Percentiles rank a stretch among this genome's conserved stretches.
These are phyloP conservation scores for Cybosia mesomella DNA, from an alignment of 2,888 invertebrate genomes.

Conservation along the genomic window DNA sequence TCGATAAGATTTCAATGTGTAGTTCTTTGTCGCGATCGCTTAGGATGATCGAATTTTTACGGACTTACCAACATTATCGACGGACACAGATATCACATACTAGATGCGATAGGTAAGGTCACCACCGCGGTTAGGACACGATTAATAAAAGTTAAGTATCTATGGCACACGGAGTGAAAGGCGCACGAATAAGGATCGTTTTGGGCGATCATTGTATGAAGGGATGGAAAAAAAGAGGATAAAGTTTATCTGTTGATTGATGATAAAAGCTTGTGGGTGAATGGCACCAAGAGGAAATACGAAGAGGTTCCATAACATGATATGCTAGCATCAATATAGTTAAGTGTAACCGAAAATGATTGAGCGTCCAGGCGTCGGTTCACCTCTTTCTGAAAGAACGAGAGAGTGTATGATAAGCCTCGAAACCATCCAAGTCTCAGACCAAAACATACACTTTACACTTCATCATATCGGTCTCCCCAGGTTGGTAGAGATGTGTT, in stretches of 20 bases:
- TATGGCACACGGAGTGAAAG: no score
- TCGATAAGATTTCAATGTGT: slow-evolving; percentile 9
- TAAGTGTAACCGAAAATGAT: neutral
- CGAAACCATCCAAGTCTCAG: no score
- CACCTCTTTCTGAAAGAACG: no score
- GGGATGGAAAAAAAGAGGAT: neutral
- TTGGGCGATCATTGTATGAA: neutral
- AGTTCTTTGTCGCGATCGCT: neutral
- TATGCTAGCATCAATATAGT: no score
- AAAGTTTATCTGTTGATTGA: no score
- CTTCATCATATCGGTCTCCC: no score
- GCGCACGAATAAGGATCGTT: neutral
- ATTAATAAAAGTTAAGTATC: neutral
- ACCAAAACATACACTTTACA: no score
- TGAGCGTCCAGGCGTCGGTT: neutral
- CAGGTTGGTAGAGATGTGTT: no score
- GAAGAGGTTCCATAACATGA: no score
- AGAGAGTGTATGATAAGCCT: no score
- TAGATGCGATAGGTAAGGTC: neutral
- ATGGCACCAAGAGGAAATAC: no score
- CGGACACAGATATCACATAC: neutral
- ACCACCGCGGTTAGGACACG: neutral
- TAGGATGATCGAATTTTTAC: neutral
- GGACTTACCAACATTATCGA: slow-evolving; percentile 7
- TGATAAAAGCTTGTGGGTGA: no score